A percentile compares a stretch with the other conserved stretches of the same genome.
These are phyloP conservation scores for Urocynchramus pylzowi DNA, from an alignment of 2,113 vertebrate genomes.

Conservation along the genomic window DNA sequence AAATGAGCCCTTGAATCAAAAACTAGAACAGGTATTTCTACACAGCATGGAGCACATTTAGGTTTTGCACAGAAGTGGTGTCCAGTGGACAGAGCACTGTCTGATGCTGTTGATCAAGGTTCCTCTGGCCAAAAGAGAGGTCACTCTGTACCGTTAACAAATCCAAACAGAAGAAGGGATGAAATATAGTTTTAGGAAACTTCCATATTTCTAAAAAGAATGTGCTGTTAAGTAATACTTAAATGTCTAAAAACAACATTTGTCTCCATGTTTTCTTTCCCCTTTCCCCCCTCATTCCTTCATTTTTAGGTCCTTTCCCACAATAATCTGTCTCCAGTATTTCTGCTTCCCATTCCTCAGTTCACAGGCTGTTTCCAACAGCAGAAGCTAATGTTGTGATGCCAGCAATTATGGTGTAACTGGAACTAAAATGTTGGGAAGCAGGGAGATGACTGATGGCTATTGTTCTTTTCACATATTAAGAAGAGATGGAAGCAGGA, in stretches of 20 bases:
- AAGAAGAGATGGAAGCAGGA: not conserved
- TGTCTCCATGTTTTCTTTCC: not conserved
- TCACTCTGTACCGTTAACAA: not conserved
- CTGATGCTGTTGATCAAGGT: rapidly evolving
- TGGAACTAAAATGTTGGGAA: not conserved
- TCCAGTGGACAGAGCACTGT: not conserved
- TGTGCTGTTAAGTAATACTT: not conserved
- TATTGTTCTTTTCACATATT: not conserved
- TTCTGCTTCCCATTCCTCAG: not conserved
- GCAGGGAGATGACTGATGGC: not conserved
- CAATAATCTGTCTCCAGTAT: not conserved
- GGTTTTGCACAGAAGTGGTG: not conserved
- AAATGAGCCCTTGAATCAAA: not conserved
- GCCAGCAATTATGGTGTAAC: not conserved
- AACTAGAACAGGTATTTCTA: not conserved
- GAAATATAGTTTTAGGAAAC: not conserved
- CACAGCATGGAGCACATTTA: not conserved
- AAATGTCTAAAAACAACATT: not conserved
- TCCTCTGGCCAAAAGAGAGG: not conserved
- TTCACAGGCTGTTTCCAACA: not conserved
- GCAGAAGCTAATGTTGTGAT: not conserved
- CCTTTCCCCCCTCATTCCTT: not conserved
- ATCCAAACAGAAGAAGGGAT: not conserved
- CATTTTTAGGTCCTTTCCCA: not conserved
- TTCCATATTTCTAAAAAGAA: not conserved